A percentile compares a stretch with the other conserved stretches of the same genome.
Evolutionary conservation across 2,113 vertebrate genomes (phyloP).

Genomic region (Pampusana beccarii): DNA sequence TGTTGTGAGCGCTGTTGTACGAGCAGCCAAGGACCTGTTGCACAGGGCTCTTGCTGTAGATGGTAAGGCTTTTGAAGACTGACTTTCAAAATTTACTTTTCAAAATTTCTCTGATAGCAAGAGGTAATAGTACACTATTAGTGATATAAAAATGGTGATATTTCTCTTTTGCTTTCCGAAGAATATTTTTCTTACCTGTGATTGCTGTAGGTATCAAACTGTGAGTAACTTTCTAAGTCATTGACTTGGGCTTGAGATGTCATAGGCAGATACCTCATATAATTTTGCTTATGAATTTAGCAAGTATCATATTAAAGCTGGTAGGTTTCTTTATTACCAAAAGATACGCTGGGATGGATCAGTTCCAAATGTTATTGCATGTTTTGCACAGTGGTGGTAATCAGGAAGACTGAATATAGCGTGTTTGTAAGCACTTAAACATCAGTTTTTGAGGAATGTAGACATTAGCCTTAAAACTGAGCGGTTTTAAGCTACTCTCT

Average conservation of each 20-base stretch:
- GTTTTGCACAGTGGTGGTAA: background rate
- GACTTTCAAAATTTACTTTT: background rate
- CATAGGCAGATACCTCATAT: background rate
- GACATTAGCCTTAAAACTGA: background rate
- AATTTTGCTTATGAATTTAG: background rate
- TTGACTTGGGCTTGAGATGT: background rate
- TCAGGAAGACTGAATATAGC: background rate
- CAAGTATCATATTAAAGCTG: background rate
- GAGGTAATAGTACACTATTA: background rate
- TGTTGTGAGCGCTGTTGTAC: slow-evolving; percentile 94
- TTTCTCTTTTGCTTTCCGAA: background rate
- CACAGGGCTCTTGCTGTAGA: slow-evolving; percentile 97
- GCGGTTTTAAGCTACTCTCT: background rate
- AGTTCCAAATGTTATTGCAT: background rate
- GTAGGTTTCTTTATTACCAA: background rate
- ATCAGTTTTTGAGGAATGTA: background rate
- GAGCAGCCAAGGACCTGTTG: slow-evolving; percentile 94
- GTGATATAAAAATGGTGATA: background rate
- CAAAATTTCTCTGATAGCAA: background rate
- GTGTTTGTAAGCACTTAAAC: background rate
- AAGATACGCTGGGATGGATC: background rate
- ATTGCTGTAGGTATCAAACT: background rate
- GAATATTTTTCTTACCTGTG: background rate
- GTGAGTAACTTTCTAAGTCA: background rate
- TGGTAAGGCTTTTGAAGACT: slow-evolving; percentile 78